Evolutionary conservation across 2,888 invertebrate genomes (phyloP).

Genomic region (Temnothorax rugatulus): DNA sequence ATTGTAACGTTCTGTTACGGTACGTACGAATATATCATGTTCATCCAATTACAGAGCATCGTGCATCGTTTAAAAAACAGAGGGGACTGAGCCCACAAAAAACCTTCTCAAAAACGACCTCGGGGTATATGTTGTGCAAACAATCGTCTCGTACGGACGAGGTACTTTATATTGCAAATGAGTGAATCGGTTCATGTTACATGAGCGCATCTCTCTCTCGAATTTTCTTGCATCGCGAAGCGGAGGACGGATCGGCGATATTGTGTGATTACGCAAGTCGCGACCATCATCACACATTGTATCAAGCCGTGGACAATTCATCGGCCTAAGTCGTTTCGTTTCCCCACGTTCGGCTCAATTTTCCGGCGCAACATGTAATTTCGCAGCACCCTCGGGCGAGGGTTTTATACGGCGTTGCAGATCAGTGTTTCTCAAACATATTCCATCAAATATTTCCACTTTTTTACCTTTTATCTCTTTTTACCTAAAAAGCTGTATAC

Average conservation of each 20-base stretch:
- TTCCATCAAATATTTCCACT: background rate
- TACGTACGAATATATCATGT: background rate
- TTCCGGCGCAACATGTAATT: constrained; percentile 44
- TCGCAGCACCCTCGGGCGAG: constrained; percentile 33
- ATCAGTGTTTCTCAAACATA: constrained; percentile 42
- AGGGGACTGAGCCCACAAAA: background rate
- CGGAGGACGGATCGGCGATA: constrained; percentile 11
- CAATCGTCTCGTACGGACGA: constrained; percentile 38
- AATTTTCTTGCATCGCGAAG: constrained; percentile 18
- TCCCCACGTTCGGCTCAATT: constrained; percentile 47
- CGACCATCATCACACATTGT: constrained; percentile 28
- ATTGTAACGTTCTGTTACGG: background rate
- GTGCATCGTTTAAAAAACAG: constrained; percentile 32
- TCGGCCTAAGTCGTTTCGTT: constrained; percentile 22
- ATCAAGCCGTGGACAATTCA: constrained; percentile 22
- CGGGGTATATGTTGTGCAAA: constrained; percentile 33
- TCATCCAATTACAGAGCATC: constrained; percentile 23
- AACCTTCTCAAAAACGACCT: constrained; percentile 5
- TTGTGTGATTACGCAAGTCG: constrained; percentile 23
- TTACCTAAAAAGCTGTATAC: background rate
- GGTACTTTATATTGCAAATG: constrained; percentile 33
- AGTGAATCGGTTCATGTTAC: constrained; percentile 13
- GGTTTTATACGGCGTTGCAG: constrained; percentile 1
- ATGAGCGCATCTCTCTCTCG: background rate
- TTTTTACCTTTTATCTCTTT: background rate